These are phyloP conservation scores for Myotis davidii DNA, from an alignment of 2,113 vertebrate genomes.

Conservation along the genomic window DNA sequence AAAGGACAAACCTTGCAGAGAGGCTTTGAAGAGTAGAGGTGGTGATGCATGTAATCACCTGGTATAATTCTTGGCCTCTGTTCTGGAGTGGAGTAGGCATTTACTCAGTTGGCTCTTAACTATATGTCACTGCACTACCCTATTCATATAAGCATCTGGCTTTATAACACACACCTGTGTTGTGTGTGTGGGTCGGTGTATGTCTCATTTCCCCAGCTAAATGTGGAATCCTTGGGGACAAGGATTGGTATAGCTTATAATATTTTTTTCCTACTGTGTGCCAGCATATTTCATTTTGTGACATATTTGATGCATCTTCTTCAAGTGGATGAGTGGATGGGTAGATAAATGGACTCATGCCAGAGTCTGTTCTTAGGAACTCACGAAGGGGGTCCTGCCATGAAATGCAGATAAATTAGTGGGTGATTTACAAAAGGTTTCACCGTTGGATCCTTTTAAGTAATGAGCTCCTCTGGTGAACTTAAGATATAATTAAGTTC, in stretches of 20 bases:
- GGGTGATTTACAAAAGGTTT: conserved; percentile 62
- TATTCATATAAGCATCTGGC: not conserved
- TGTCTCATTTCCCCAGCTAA: not conserved
- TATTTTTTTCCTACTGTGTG: not conserved
- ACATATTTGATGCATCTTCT: not conserved
- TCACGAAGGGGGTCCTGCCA: not conserved
- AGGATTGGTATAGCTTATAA: not conserved
- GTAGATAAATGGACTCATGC: not conserved
- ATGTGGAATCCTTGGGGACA: not conserved
- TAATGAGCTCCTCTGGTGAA: conserved; percentile 61
- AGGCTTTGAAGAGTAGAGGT: not conserved
- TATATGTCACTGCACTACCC: not conserved
- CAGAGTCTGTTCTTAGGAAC: not conserved
- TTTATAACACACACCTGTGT: not conserved
- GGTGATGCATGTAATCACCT: not conserved
- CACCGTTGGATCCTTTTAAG: conserved; percentile 49
- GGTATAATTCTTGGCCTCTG: not conserved
- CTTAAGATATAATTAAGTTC: conserved; percentile 71
- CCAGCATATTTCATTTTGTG: not conserved
- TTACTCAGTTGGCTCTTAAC: not conserved
- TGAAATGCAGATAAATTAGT: conserved; percentile 49
- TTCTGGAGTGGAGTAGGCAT: not conserved
- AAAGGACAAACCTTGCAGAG: not conserved
- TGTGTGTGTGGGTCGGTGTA: not conserved
- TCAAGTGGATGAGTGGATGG: not conserved